Percentiles rank a stretch among this genome's conserved stretches.
Evolutionary conservation across 2,797 vertebrate genomes (phyloP).

Genomic region (Remorina albescens): DNA sequence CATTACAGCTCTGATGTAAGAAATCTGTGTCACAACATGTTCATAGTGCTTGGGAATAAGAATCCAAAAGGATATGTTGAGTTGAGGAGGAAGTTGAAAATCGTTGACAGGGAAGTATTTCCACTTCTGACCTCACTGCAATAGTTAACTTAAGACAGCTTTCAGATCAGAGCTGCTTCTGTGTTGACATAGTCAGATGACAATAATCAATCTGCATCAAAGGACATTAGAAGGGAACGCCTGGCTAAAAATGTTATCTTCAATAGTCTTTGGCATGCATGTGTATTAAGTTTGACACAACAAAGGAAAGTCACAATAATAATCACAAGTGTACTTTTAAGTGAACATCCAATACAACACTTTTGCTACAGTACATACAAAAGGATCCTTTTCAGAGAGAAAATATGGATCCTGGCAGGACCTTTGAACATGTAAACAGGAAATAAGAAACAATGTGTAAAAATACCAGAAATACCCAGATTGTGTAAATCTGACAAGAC

Average conservation of each 20-base stretch:
- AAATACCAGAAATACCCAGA: conserved; percentile 58
- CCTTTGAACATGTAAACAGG: conserved; percentile 63
- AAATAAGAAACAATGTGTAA: conserved; percentile 72
- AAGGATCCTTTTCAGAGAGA: conserved; percentile 58
- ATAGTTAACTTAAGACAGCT: neutral
- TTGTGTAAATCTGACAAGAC: conserved; percentile 16
- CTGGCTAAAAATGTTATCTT: conserved; percentile 44
- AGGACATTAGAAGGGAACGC: conserved; percentile 20
- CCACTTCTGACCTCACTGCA: neutral
- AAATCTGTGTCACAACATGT: neutral
- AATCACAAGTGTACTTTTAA: conserved; percentile 46
- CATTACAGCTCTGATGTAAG: neutral
- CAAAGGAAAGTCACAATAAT: conserved; percentile 53
- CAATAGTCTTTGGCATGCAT: conserved; percentile 71
- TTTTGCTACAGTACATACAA: conserved; percentile 63
- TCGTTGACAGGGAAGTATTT: neutral
- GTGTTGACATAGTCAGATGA: conserved; percentile 36
- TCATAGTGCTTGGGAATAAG: conserved; percentile 12
- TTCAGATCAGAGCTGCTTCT: neutral
- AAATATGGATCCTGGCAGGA: conserved; percentile 50
- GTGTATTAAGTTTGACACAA: conserved; percentile 50
- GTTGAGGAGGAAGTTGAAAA: neutral
- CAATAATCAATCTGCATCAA: conserved; percentile 31
- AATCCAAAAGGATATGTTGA: neutral
- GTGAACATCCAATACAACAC: conserved; percentile 49